phyloP scores from a whole-genome alignment of 1,140 invertebrate species.

The Chrysoperla carnea region DNA sequence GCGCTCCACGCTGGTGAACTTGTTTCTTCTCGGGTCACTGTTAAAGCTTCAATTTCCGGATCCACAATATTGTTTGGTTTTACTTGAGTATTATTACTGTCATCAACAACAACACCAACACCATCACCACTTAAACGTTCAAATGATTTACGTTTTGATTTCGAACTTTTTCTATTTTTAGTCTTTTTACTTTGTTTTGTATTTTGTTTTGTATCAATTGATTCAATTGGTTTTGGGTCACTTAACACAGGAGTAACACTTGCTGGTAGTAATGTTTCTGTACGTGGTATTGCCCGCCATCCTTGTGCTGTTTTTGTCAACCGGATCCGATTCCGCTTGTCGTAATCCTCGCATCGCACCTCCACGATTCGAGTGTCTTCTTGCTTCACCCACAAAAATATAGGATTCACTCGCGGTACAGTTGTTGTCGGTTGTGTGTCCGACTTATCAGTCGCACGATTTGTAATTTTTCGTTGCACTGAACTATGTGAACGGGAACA shows the following conservation, averaged over 20 bases:
- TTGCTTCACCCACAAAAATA: conserved; percentile 66
- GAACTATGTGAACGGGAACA: conserved; percentile 2
- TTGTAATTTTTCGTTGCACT: conserved; percentile 4
- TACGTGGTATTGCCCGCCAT: conserved; percentile 64
- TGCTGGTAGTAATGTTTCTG: conserved; percentile 33
- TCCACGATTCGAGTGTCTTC: conserved; percentile 58
- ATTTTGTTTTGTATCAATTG: not conserved
- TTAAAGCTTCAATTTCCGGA: not conserved
- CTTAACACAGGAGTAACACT: not conserved
- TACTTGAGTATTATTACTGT: not conserved
- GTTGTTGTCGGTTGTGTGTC: conserved; percentile 11
- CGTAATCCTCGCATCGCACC: conserved; percentile 70
- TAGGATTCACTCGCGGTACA: conserved; percentile 48
- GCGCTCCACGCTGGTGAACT: conserved; percentile 15
- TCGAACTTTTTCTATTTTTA: conserved; percentile 3
- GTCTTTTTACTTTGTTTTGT: conserved; percentile 3
- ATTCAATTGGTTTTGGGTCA: conserved; percentile 4
- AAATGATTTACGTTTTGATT: not conserved
- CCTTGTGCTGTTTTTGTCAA: conserved; percentile 59
- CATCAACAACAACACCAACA: not conserved
- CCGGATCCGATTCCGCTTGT: conserved; percentile 61
- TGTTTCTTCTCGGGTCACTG: not conserved
- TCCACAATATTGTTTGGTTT: not conserved
- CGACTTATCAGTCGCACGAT: conserved; percentile 1
- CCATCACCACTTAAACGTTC: not conserved